Percentiles rank a stretch among this genome's conserved stretches.
phyloP scores from a whole-genome alignment of 2,888 invertebrate species.

The Chrysopilus asiliformis region DNA sequence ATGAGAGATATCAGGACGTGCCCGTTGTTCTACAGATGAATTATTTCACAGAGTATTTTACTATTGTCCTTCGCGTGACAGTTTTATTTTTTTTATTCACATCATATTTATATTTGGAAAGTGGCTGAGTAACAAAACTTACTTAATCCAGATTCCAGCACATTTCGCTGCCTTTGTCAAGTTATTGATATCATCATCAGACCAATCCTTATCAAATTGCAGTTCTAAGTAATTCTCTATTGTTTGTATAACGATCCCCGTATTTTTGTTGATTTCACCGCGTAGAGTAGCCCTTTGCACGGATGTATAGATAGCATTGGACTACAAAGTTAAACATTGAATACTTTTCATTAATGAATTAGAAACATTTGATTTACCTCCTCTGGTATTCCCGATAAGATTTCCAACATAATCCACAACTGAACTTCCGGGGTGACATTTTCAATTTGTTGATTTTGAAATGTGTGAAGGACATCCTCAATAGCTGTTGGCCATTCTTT shows the following conservation, averaged over 20 bases:
- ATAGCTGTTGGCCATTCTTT: constrained; percentile 49
- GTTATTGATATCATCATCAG: constrained; percentile 37
- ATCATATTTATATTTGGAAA: constrained; percentile 28
- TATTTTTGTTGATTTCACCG: constrained; percentile 28
- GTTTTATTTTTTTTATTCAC: background rate
- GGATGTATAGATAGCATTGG: constrained; percentile 32
- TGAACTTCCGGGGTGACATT: constrained; percentile 46
- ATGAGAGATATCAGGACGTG: too few relatives aligned
- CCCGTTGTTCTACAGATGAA: too few relatives aligned
- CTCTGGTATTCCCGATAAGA: constrained; percentile 74
- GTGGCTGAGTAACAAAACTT: constrained; percentile 13
- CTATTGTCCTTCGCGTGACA: too few relatives aligned
- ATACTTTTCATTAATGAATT: background rate
- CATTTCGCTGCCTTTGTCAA: constrained; percentile 43
- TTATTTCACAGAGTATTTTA: too few relatives aligned
- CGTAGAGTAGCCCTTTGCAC: constrained; percentile 29
- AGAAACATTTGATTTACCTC: constrained; percentile 46
- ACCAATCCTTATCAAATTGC: constrained; percentile 28
- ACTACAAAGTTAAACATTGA: constrained; percentile 15
- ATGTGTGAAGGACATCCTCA: constrained; percentile 56
- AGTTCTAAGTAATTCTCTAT: constrained; percentile 28
- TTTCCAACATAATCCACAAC: constrained; percentile 60
- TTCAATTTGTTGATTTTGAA: constrained; percentile 44
- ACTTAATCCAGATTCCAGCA: constrained; percentile 49
- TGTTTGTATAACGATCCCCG: constrained; percentile 29